A percentile compares a stretch with the other conserved stretches of the same genome.
phyloP scores from a whole-genome alignment of 2,888 invertebrate genomes.

The Gortyna flavago region DNA sequence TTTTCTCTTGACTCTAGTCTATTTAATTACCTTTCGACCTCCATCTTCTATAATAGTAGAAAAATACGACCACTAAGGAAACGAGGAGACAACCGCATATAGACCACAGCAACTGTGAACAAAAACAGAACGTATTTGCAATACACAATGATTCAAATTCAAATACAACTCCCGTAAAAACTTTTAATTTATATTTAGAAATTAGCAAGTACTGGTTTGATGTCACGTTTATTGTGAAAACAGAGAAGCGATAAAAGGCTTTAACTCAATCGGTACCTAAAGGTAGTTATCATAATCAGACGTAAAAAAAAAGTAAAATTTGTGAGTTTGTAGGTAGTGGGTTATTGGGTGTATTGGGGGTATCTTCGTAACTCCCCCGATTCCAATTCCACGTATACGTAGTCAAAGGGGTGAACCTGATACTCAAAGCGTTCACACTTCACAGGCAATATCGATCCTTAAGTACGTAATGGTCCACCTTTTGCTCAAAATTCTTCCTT shows the following conservation, averaged over 20 bases:
- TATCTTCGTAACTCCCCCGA: background rate
- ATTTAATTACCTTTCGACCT: constrained; percentile 85
- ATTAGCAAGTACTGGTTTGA: background rate
- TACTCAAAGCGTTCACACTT: constrained; percentile 92
- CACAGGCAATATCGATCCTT: constrained; percentile 94
- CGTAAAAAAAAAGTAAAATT: background rate
- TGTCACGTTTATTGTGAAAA: constrained; percentile 33
- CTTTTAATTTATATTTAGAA: background rate
- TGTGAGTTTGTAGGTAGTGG: background rate
- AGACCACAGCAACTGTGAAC: constrained; percentile 86
- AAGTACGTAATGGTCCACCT: constrained; percentile 81
- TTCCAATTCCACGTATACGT: constrained; percentile 92
- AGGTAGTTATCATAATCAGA: background rate
- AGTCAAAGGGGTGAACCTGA: constrained; percentile 92
- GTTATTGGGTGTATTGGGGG: no score
- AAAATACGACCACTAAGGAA: constrained; percentile 85
- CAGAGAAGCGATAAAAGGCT: background rate
- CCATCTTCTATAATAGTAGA: constrained; percentile 89
- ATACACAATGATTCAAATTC: background rate
- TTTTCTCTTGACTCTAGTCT: no score
- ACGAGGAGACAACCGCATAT: constrained; percentile 86
- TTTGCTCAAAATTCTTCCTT: background rate
- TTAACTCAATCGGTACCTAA: background rate
- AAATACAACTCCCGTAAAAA: background rate
- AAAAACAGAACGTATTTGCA: constrained; percentile 35